Conservation (phyloP, 2,113 vertebrate genomes). For the Odocoileus virginianus region DNA sequence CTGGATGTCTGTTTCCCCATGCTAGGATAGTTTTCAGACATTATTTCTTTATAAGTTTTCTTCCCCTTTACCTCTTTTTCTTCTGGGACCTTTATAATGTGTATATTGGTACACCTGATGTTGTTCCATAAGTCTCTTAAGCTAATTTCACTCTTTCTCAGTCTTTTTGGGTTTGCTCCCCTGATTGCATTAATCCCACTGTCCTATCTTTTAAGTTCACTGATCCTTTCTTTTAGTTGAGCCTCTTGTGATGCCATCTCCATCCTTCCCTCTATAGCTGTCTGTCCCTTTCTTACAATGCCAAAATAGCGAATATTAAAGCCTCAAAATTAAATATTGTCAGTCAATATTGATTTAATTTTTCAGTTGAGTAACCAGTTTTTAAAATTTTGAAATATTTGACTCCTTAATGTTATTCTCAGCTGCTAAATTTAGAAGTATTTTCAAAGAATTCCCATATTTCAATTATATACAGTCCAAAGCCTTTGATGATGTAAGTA, state of each 20-base stretch:
- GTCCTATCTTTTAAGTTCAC: background rate
- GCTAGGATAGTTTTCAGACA: background rate
- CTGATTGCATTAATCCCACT: background rate
- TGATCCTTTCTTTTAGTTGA: background rate
- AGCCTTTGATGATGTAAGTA: constrained; percentile 96
- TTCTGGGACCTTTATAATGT: background rate
- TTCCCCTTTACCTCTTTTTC: background rate
- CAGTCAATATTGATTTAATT: background rate
- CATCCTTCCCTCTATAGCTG: background rate
- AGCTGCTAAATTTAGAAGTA: constrained; percentile 90
- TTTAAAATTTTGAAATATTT: constrained; percentile 60
- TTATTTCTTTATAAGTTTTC: background rate
- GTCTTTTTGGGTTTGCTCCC: background rate
- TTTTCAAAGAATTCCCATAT: constrained; percentile 96
- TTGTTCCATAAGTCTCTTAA: background rate
- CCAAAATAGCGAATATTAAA: constrained; percentile 22
- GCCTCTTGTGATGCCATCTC: background rate
- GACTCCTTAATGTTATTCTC: constrained; percentile 80
- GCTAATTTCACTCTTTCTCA: background rate
- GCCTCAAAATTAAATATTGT: background rate
- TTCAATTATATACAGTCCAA: constrained; percentile 98
- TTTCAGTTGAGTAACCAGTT: constrained; percentile 37
- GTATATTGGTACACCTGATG: background rate
- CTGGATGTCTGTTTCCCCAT: background rate
- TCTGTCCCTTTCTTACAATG: background rate